phyloP scores from a whole-genome alignment of 2,797 vertebrate species.

The Chiroxiphia lanceolata region DNA sequence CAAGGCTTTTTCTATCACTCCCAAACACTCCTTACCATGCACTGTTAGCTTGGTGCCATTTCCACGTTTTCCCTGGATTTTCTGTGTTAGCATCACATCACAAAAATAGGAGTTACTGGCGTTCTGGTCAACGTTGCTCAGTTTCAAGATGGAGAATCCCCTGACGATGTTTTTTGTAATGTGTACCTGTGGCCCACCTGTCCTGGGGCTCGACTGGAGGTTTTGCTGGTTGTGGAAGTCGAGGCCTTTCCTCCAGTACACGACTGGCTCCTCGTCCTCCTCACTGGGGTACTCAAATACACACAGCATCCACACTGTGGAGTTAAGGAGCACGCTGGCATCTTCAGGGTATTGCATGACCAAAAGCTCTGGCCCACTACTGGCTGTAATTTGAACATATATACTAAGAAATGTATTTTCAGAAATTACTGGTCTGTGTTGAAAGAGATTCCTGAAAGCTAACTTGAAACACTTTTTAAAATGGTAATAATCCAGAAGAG shows the following conservation, averaged over 20 bases:
- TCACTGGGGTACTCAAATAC: neutral
- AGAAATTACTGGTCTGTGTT: neutral
- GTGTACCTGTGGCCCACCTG: neutral
- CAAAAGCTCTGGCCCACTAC: rapidly evolving
- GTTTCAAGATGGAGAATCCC: neutral
- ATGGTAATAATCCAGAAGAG: neutral
- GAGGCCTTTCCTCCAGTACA: neutral
- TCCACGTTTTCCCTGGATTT: neutral
- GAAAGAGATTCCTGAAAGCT: neutral
- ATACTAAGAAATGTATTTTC: neutral
- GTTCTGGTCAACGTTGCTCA: neutral
- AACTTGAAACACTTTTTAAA: neutral
- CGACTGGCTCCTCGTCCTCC: neutral
- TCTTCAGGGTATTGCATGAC: neutral
- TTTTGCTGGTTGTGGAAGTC: neutral
- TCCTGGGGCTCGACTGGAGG: neutral
- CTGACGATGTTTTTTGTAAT: neutral
- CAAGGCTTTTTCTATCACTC: neutral
- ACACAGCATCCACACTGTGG: neutral
- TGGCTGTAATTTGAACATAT: neutral
- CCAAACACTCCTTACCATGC: neutral
- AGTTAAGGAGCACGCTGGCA: neutral
- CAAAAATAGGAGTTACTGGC: neutral
- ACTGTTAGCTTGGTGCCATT: neutral
- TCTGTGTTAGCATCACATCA: neutral